Base-by-base conservation (phyloP, 1,140 invertebrate genomes). In the Zeugodacus cucurbitae region DNA sequence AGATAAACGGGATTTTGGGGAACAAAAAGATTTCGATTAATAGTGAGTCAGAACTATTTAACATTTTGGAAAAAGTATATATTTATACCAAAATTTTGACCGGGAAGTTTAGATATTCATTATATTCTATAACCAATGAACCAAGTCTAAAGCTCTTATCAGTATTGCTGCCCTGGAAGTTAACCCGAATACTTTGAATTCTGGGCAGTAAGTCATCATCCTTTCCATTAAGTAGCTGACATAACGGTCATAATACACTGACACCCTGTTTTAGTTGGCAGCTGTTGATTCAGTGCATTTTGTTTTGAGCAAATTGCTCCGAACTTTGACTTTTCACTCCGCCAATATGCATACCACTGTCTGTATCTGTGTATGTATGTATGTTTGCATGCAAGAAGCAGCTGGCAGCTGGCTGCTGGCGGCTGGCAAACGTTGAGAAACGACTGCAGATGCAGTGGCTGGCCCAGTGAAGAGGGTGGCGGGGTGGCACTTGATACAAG, bases 321-420 rank as follows among this genome's bases (percentile, higher is more conserved):
- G 74, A 82, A 82, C 74, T 82, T 82, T 82, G 74, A 82, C 74
- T 82, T 82, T 82, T 82, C 74, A 26, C 74, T 26, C 41, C 41
- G n/a, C 74, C 17, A 82, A 82, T 82, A 82, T 82, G 37, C 22
- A 70, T 70, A 34, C 11, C 11, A 34, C 22, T 34, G 64, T 70
- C 34, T 70, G 64, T 70, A 29, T 26, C 7, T 48, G 26, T 82
- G 11, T 29, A 3, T 29, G 37, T 17, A n/a, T 74, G 22, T 74
- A 3, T 82, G 74, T 82, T 82, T 82, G n/a, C 22, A 41, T 29
- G 44, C 74, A 48, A 82, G 44, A 44, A 20, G 70, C 37, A 74
- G 67, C 67, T 74, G 29, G 64, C 29, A 70, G 32, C 26, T 20
- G 58, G 11, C n/a, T 11, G 58, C 14, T 22, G 20, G 20, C 58